Evolutionary conservation across 2,797 vertebrate genomes (phyloP), one percentile per base, ranked within the genome.

Genomic region (Phoeniculus purpureus): DNA sequence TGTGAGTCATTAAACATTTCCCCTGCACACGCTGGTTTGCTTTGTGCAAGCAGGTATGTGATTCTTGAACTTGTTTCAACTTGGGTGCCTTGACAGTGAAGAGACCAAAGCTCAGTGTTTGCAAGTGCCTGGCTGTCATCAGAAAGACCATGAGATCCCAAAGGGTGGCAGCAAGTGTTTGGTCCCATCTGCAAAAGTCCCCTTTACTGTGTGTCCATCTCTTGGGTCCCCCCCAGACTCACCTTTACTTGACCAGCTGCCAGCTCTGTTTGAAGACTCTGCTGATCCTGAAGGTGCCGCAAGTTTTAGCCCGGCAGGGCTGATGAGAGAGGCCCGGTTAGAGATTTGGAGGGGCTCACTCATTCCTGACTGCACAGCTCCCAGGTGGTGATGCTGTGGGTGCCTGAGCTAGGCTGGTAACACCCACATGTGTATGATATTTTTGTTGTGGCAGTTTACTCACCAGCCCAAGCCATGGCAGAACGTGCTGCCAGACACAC

Each of bases 1-100:
- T 25, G 26, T 90, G 86, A 82, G 55, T 91, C 88, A 82, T 34
- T n/a, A 29, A 74, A n/a, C 11, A 2, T 79, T 72, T 67, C 20
- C 22, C 50, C 7, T 15, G 9, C 52, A 10, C 58, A 9, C 25
- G 3, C 23, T 56, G 62, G 2, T 82, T 85, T 64, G 40, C 22
- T 60, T 71, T 56, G 15, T 56, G 43, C 43, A 37, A 37, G 37
- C 37, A 16, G 43, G 7, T 31, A 22, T 64, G 11, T 68, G 25
- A 51, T 54, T 82, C 50, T 66, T 56, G 45, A 84, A n/a, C 78
- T 84, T 77, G 40, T 93, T 90, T 73, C 0, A 3, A 50, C 56
- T 89, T 7, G 7, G 43, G 15, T 88, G 56, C 54, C 47, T 60
- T 81, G 64, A 74, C 81, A 83, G 34, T 0, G 2, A 18, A 67